Conservation (phyloP, 1,140 invertebrate genomes). For the Sinonovacula constricta region DNA sequence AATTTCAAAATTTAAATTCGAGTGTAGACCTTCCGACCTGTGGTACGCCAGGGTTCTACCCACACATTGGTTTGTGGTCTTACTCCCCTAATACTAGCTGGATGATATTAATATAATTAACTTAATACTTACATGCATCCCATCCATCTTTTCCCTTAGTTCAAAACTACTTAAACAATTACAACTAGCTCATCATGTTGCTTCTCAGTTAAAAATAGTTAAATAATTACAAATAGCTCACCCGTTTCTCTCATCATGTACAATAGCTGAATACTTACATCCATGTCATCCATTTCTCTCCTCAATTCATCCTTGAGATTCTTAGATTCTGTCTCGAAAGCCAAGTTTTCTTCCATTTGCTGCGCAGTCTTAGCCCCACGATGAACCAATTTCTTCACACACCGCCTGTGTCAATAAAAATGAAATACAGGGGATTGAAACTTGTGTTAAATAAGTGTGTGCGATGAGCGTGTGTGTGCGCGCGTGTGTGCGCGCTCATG, state of each 20-base stretch:
- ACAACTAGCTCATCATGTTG: not conserved
- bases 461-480: too few relatives aligned
- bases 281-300: too few relatives aligned
- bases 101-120: not conserved
- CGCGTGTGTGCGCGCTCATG: too few relatives aligned
- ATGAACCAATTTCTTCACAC: slow-evolving; percentile 37
- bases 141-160: too few relatives aligned
- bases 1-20: too few relatives aligned
- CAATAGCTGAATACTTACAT: too few relatives aligned
- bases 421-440: not conserved
- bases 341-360: slow-evolving; percentile 40
- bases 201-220: not conserved
- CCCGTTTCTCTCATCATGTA: slow-evolving; percentile 20
- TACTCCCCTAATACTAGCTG: not conserved
- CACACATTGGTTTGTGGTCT: too few relatives aligned
- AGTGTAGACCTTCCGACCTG: too few relatives aligned
- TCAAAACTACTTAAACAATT: not conserved
- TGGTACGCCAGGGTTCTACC: too few relatives aligned
- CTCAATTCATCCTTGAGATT: slow-evolving; percentile 15
- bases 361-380: slow-evolving; percentile 21
- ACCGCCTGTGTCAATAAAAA: not conserved
- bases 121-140: too few relatives aligned
- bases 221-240: not conserved
- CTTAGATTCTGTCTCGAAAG: slow-evolving; percentile 31
- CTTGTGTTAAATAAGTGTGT: too few relatives aligned